A percentile compares a stretch with the other conserved stretches of the same genome.
phyloP scores from a whole-genome alignment of 2,113 vertebrate species.

The Paramisgurnus dabryanus region DNA sequence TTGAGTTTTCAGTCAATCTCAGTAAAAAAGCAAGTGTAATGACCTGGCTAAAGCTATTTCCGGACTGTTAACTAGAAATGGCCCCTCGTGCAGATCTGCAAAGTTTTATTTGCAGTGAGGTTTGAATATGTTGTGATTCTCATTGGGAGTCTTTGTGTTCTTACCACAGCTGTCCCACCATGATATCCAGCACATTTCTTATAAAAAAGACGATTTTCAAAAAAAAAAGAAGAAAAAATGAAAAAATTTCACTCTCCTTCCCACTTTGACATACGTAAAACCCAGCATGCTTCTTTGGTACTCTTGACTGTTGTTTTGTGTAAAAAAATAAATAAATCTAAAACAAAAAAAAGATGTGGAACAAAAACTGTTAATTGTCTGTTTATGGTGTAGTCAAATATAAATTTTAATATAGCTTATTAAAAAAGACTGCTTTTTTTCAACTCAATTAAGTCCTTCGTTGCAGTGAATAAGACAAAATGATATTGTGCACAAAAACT shows the following conservation, averaged over 20 bases:
- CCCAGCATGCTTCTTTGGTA: conserved; percentile 81
- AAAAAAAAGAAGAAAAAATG: conserved; percentile 36
- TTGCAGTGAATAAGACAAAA: conserved; percentile 59
- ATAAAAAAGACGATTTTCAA: conserved; percentile 61
- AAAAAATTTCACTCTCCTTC: conserved; percentile 46
- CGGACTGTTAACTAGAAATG: conserved; percentile 70
- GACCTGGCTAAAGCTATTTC: conserved; percentile 51
- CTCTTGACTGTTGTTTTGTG: conserved; percentile 81
- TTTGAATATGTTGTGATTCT: conserved; percentile 73
- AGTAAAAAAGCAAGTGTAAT: conserved; percentile 44
- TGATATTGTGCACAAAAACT: conserved; percentile 56
- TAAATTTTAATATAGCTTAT: conserved; percentile 68
- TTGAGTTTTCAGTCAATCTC: conserved; percentile 52
- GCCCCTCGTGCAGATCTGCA: conserved; percentile 69
- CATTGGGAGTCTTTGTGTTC: conserved; percentile 70
- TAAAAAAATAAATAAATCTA: conserved; percentile 65
- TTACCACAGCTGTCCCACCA: conserved; percentile 64
- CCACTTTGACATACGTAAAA: conserved; percentile 72
- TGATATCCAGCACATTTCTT: conserved; percentile 70
- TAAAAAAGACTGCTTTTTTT: conserved; percentile 65
- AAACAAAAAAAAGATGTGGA: conserved; percentile 53
- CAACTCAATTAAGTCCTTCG: conserved; percentile 62
- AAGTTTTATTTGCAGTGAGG: conserved; percentile 79
- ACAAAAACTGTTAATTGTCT: conserved; percentile 75
- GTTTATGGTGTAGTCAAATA: conserved; percentile 76